Conservation (phyloP, 1,140 invertebrate species). For the Drosophila hydei region DNA sequence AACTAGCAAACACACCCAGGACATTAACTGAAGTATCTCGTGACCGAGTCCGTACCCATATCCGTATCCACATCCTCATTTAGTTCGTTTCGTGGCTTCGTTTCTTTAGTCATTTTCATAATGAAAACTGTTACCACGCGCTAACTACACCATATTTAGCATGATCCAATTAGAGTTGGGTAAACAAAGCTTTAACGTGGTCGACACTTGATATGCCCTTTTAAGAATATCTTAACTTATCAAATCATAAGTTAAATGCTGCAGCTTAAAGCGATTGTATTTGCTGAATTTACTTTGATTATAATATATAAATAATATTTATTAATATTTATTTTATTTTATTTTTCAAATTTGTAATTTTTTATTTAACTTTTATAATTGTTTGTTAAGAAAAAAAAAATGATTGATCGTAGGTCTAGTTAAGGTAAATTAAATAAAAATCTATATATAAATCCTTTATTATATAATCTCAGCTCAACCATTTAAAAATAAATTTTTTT, state of each 20-base stretch:
- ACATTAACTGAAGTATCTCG: slow-evolving; percentile 19
- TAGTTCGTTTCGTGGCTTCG: background rate
- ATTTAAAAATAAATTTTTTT: too few species aligned
- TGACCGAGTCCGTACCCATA: background rate
- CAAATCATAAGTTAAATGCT: background rate
- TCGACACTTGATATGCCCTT: background rate
- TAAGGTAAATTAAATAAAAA: too few species aligned
- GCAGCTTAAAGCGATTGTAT: background rate
- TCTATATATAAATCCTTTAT: too few species aligned
- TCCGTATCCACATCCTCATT: background rate
- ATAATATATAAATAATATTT: too few species aligned
- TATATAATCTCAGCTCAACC: too few species aligned
- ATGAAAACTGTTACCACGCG: background rate
- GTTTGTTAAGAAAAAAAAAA: too few species aligned
- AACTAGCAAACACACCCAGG: slow-evolving; percentile 19
- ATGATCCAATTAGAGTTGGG: background rate
- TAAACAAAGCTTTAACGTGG: background rate
- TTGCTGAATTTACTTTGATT: background rate
- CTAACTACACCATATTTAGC: background rate
- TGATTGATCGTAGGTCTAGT: too few species aligned
- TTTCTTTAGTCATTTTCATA: background rate
- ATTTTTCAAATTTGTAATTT: too few species aligned
- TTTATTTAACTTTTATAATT: too few species aligned
- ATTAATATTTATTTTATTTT: too few species aligned
- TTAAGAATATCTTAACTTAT: background rate